Evolutionary conservation across 2,888 invertebrate genomes (phyloP), one percentile per base, ranked within the genome.

Genomic region (Dusona sp.): DNA sequence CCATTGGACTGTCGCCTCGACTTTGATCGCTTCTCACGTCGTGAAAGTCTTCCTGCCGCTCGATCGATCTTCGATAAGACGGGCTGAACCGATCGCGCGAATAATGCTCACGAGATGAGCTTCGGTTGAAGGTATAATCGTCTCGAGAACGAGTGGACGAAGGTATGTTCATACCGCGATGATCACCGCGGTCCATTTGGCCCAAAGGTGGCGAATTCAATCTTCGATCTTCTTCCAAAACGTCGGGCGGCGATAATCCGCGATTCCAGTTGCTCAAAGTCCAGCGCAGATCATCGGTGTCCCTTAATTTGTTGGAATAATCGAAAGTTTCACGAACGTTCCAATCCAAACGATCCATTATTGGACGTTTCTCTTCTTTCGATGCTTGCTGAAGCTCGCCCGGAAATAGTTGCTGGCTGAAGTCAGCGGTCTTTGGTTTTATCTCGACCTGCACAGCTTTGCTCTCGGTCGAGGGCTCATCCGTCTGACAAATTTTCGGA

Each of bases 401-500:
- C 0, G 87, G 87, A 73, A 81, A 85, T 25, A 90, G 88, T 86
- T 90, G 90, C 22, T 88, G 79, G n/a, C 79, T 82, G 80, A 89
- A 88, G 16, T 90, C 90, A 3, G 51, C 72, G 3, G 86, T 88
- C 65, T 73, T 84, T 3, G 78, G 68, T 16, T 42, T 22, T n/a
- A 85, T 73, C 3, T 61, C 22, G 57, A 88, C 82, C 88, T 89
- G 22, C 88, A 67, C 65, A 90, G 91, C 36, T 86, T 82, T 33
- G 86, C 88, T 68, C 77, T 89, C 42, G 89, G 90, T 82, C 19
- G 91, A 89, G 33, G 84, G 25, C 13, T 91, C 89, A 36, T 94
- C 94, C 0, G 94, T 94, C 77, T 94, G 94, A 72, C 93, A 94
- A 61, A 92, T 93, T 75, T 94, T 94, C 48, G 93, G 94, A 87